A percentile compares a stretch with the other conserved stretches of the same genome.
Conservation (phyloP, 2,113 vertebrate species). For the Acrocephalus arundinaceus region DNA sequence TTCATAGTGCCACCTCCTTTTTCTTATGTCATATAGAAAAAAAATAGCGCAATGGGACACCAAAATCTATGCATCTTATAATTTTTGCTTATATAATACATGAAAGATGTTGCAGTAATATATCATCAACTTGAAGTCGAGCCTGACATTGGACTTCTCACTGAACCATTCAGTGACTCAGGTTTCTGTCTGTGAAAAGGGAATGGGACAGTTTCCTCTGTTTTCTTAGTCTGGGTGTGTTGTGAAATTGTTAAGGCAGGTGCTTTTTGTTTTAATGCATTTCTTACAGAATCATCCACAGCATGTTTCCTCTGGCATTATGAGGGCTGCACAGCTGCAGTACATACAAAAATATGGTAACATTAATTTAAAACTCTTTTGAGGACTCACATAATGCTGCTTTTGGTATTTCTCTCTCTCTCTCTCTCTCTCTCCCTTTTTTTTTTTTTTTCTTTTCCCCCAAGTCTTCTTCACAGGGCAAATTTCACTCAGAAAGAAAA, state of each 20-base stretch:
- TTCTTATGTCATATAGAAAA: not conserved
- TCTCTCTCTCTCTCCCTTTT: too few species aligned
- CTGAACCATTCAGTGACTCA: not conserved
- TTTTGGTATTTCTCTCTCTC: not conserved
- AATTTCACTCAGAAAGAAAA: slow-evolving; percentile 23
- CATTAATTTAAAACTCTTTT: slow-evolving; percentile 23
- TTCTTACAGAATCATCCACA: slow-evolving; percentile 6
- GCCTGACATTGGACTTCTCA: not conserved
- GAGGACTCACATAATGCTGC: not conserved
- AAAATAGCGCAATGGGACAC: not conserved
- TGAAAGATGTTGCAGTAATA: not conserved
- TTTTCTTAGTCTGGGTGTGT: not conserved
- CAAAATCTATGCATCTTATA: not conserved
- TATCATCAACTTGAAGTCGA: not conserved
- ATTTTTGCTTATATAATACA: not conserved
- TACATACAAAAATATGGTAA: slow-evolving; percentile 7
- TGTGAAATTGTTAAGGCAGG: not conserved
- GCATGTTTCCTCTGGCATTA: not conserved
- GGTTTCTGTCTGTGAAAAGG: not conserved
- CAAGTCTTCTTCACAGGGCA: not conserved
- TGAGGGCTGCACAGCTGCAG: not conserved
- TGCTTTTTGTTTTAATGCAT: not conserved
- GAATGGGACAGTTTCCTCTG: not conserved
- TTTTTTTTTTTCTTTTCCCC: too few species aligned
- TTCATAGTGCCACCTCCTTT: not conserved